Conservation (phyloP, 2,797 vertebrate genomes). For the Myiotriccus ornatus region DNA sequence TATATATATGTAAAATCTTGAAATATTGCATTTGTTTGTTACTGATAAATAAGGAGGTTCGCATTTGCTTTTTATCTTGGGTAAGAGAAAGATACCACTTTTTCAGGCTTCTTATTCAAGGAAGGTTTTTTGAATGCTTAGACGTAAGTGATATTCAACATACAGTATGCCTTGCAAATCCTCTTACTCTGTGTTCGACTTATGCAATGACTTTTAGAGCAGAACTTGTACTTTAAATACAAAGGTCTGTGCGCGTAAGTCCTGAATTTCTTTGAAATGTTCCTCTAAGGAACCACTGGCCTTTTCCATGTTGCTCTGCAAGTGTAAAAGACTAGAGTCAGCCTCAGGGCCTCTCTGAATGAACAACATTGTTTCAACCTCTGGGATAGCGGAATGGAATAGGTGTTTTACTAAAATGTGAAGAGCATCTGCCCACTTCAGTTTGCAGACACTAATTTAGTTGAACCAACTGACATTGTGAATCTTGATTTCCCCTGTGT, state of each 20-base stretch:
- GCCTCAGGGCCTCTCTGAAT: background rate
- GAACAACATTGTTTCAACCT: background rate
- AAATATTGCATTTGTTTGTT: background rate
- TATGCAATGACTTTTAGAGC: background rate
- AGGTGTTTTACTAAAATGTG: background rate
- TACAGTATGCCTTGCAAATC: background rate
- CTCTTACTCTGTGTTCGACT: background rate
- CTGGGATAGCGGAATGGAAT: background rate
- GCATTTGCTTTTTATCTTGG: background rate
- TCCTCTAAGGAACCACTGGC: background rate
- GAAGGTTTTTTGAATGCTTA: background rate
- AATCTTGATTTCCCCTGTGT: background rate
- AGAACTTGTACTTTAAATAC: slow-evolving; percentile 8
- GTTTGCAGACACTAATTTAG: background rate
- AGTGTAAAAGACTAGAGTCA: background rate
- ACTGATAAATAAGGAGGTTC: background rate
- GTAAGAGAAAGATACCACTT: background rate
- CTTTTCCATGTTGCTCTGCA: background rate
- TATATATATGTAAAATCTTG: background rate
- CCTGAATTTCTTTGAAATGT: slow-evolving; percentile 3
- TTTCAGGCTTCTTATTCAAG: background rate
- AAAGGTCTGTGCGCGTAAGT: background rate
- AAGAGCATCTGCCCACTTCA: background rate
- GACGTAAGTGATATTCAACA: background rate
- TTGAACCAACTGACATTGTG: rapidly evolving